Conservation (phyloP, 2,888 invertebrate species). For the Mesoligia furuncula region DNA sequence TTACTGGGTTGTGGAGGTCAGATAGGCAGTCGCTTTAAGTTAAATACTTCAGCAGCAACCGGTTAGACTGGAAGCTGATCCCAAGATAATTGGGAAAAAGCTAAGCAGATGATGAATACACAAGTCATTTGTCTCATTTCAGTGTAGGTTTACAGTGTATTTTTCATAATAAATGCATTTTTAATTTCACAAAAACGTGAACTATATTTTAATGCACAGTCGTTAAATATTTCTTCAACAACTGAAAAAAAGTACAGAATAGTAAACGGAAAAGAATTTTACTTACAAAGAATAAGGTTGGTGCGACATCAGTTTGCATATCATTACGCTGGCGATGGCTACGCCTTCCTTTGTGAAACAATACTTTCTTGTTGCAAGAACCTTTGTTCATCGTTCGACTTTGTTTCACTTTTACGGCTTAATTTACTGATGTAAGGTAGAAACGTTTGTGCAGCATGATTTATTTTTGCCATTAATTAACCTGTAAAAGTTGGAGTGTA, state of each 20-base stretch:
- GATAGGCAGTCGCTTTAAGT: not conserved
- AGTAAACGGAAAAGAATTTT: conserved; percentile 45
- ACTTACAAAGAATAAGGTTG: conserved; percentile 55
- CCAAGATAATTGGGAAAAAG: not conserved
- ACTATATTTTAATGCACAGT: not conserved
- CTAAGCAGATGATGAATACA: not conserved
- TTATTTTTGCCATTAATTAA: conserved; percentile 33
- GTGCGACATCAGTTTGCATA: conserved; percentile 61
- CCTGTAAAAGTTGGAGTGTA: not conserved
- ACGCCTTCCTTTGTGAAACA: conserved; percentile 54
- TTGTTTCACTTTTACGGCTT: conserved; percentile 53
- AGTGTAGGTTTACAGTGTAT: not conserved
- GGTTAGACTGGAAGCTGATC: not conserved
- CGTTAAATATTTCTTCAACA: not conserved
- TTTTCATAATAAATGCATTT: not conserved
- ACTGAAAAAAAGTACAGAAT: conserved; percentile 47
- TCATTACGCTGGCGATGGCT: conserved; percentile 60
- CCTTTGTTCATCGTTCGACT: conserved; percentile 48
- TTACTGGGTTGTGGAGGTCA: not conserved
- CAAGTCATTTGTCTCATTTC: not conserved
- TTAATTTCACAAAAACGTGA: not conserved
- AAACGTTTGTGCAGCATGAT: conserved; percentile 21
- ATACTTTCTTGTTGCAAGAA: conserved; percentile 47
- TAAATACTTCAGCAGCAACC: not conserved
- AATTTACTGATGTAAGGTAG: conserved; percentile 31